These are phyloP conservation scores for Enteromius afrohamiltoni DNA, from an alignment of 2,797 vertebrate species.

Conservation along the genomic window DNA sequence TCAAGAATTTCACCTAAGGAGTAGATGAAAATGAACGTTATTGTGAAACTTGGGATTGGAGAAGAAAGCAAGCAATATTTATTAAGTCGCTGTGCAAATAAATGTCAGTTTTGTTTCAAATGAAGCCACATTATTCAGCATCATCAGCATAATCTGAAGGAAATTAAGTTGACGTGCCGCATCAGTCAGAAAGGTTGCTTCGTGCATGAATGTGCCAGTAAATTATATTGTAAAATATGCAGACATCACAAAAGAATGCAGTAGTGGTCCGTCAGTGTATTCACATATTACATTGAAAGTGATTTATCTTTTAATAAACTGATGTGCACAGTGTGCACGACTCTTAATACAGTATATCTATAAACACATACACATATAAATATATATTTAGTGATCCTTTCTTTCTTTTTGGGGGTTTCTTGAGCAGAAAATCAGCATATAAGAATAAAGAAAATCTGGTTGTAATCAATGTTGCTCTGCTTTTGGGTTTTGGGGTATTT, in stretches of 20 bases:
- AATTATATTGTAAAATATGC: background rate
- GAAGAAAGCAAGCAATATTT: background rate
- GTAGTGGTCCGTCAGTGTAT: background rate
- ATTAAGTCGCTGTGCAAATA: background rate
- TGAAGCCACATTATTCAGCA: background rate
- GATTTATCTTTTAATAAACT: background rate
- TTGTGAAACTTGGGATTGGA: background rate
- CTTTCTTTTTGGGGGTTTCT: too few relatives aligned
- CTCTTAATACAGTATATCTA: background rate
- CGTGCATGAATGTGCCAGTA: background rate
- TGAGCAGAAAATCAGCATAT: too few relatives aligned
- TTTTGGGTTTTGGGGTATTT: too few relatives aligned
- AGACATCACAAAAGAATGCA: background rate
- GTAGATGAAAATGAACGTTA: background rate
- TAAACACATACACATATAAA: too few relatives aligned
- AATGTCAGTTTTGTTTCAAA: constrained; percentile 16
- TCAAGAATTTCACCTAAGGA: background rate
- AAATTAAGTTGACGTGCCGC: background rate
- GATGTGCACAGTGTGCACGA: background rate
- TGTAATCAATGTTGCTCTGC: too few relatives aligned
- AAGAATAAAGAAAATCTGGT: too few relatives aligned
- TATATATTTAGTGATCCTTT: too few relatives aligned
- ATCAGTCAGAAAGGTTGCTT: constrained; percentile 1
- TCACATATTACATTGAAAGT: background rate
- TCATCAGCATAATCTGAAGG: constrained; percentile 22